Evolutionary conservation across 2,797 vertebrate species (phyloP).

Genomic region (Hozukius guyotensis): DNA sequence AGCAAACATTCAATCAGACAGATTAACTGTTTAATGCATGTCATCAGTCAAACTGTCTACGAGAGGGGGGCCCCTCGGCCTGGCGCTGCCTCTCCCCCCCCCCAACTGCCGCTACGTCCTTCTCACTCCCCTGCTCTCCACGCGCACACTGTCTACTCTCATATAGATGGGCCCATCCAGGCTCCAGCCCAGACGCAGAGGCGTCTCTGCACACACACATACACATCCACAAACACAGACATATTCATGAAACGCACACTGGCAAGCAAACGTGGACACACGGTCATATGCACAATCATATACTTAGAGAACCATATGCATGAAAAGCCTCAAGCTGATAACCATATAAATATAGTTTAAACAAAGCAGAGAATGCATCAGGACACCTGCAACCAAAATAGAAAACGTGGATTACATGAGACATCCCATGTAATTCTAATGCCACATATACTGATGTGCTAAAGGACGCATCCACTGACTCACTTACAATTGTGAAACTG

Average conservation of each 20-base stretch:
- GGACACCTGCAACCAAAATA: conserved; percentile 36
- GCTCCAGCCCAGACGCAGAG: conserved; percentile 63
- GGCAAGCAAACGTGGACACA: conserved; percentile 5
- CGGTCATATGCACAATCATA: conserved; percentile 8
- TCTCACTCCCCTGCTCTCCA: conserved; percentile 80
- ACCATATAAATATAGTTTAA: conserved; percentile 52
- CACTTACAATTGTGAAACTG: conserved; percentile 69
- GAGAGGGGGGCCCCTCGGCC: conserved; percentile 87
- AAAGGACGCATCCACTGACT: conserved; percentile 69
- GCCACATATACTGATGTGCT: conserved; percentile 61
- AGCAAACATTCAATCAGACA: conserved; percentile 99
- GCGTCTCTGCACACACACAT: conserved; percentile 47
- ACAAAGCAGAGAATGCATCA: conserved; percentile 30
- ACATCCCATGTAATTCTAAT: conserved; percentile 61
- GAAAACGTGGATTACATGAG: conserved; percentile 50
- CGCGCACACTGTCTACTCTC: conserved; percentile 83
- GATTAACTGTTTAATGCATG: conserved; percentile 98
- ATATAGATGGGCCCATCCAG: conserved; percentile 78
- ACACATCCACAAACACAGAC: conserved; percentile 25
- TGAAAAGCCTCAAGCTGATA: conserved; percentile 43
- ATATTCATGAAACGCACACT: conserved; percentile 13
- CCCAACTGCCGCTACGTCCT: conserved; percentile 75
- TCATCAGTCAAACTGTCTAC: conserved; percentile 98
- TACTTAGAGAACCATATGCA: conserved; percentile 42
- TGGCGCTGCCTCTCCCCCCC: conserved; percentile 64